A percentile compares a stretch with the other conserved stretches of the same genome.
These are phyloP conservation scores for Tipula confusa DNA, from an alignment of 2,888 invertebrate species.

Conservation along the genomic window DNA sequence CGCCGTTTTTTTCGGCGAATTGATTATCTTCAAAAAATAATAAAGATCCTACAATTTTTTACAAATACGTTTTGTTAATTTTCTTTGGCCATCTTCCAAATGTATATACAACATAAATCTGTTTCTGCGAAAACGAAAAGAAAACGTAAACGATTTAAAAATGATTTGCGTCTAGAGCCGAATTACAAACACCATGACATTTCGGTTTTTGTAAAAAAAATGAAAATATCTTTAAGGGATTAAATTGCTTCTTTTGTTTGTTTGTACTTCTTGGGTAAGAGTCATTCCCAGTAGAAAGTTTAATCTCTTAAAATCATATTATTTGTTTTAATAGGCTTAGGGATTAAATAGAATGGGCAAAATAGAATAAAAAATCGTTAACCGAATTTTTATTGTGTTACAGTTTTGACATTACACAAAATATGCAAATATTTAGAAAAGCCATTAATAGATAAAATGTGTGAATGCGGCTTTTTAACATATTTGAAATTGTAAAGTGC, in stretches of 20 bases:
- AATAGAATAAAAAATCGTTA: no score
- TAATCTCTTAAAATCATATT: conserved; percentile 12
- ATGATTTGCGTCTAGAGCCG: background rate
- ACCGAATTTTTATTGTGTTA: no score
- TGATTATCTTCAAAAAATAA: background rate
- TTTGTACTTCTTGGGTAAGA: background rate
- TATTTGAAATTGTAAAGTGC: no score
- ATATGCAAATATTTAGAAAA: no score
- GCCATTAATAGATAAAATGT: no score
- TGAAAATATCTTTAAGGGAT: background rate
- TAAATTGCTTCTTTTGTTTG: background rate
- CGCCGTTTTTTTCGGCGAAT: background rate
- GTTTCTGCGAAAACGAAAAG: background rate
- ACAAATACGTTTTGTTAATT: background rate
- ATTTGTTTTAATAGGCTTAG: background rate
- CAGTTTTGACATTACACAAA: no score
- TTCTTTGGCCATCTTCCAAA: background rate
- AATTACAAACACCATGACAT: background rate
- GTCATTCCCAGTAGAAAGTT: background rate
- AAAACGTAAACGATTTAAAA: background rate
- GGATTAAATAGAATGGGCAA: background rate
- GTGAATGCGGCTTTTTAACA: no score
- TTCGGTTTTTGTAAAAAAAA: background rate
- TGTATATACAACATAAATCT: background rate
- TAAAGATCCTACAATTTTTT: background rate